Evolutionary conservation across 2,888 invertebrate species (phyloP), one percentile per base, ranked within the genome.

Genomic region (Mesorhabditis belari): DNA sequence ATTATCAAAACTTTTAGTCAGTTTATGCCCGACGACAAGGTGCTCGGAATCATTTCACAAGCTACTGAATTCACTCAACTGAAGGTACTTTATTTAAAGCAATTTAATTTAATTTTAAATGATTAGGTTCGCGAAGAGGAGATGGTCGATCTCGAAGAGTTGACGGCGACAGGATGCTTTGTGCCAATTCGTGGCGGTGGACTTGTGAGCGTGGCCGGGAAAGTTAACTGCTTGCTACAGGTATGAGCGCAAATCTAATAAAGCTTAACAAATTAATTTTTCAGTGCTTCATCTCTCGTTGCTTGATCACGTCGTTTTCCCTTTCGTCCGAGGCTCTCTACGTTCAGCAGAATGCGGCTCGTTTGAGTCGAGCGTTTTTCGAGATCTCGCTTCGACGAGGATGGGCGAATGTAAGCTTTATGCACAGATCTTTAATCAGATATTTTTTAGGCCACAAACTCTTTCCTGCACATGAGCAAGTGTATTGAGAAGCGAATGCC

Each of bases 91-190:
- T 19, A 12, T 23, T 49, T 51, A 51, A 35, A 52, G 12, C 56
- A 25, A 52, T 54, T 63, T 21, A 64, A 35, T 57, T 62, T 19
- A 58, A 57, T n/a, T n/a, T n/a, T n/a, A n/a, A n/a, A n/a, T n/a
- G n/a, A n/a, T n/a, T n/a, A 89, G 89, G 88, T 93, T 0, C 87
- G 98, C 57, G 95, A 96, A 80, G 96, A 98, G 81, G 98, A 98
- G 82, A 82, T 93, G 73, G 87, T 88, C 17, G 96, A 99, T 81
- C 83, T 99, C 58, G 92, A 93, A 81, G 85, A 87, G 51, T 85
- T 94, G 21, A 85, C 87, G 28, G 84, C 86, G 28, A 86, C 87
- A 19, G 87, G 87, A 79, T 91, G 94, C 79, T 88, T 89, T 78
- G 85, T 91, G 27, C 86, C 87, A 26, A 89, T 91, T 0, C 86